phyloP scores from a whole-genome alignment of 2,888 invertebrate genomes.

The Synergus gifuensis region DNA sequence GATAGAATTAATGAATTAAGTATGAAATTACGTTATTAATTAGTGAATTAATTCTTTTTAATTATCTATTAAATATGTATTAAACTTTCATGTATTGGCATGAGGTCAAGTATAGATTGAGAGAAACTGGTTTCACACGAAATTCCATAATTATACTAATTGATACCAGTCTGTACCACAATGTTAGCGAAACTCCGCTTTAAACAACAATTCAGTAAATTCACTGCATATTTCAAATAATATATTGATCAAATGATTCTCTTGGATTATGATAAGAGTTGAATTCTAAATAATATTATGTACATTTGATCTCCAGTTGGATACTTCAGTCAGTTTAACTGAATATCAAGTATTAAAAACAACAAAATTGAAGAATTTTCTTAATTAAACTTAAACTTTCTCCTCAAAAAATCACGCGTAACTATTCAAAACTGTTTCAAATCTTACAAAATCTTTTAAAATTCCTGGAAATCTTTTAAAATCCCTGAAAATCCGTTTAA shows the following conservation, averaged over 20 bases:
- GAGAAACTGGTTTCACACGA: neutral
- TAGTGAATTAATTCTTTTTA: too few species aligned
- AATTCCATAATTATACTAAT: constrained; percentile 2
- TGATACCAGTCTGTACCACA: neutral
- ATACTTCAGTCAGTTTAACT: neutral
- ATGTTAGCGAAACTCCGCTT: neutral
- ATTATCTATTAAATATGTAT: too few species aligned
- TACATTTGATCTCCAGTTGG: neutral
- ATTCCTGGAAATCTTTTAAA: too few species aligned
- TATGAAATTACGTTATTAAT: too few species aligned
- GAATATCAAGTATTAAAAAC: neutral
- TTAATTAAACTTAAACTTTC: too few species aligned
- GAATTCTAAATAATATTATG: neutral
- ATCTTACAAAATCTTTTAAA: too few species aligned
- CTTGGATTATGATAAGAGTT: neutral
- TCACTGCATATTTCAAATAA: neutral
- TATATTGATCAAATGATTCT: neutral
- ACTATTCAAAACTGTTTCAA: too few species aligned
- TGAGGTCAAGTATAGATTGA: neutral
- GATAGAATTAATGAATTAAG: neutral
- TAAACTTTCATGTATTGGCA: neutral
- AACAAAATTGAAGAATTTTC: too few species aligned
- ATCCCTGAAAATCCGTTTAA: too few species aligned
- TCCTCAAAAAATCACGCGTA: too few species aligned
- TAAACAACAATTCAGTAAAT: neutral